Evolutionary conservation across 30 jellyfish, hydroid and myxozoan genomes (phyloP).

Genomic region (Turritopsis rubra): DNA sequence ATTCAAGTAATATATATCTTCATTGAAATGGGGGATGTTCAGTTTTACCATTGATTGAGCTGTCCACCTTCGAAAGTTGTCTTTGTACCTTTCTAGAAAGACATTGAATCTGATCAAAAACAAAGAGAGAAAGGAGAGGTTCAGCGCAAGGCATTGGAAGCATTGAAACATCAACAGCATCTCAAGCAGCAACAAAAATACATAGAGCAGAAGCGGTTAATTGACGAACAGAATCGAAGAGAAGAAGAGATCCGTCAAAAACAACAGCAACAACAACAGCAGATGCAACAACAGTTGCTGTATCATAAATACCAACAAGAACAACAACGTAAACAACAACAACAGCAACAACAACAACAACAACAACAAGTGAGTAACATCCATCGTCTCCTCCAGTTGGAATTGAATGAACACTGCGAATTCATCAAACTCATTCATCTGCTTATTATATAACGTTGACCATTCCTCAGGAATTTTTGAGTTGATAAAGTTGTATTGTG

Average conservation of each 20-base stretch:
- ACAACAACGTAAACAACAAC: slow-evolving; percentile 55
- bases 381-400: neutral
- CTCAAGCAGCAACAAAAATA: slow-evolving; percentile 46
- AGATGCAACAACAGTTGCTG: slow-evolving; percentile 35
- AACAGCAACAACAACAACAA: slow-evolving; percentile 33
- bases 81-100: slow-evolving; percentile 1
- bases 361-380: slow-evolving; percentile 24
- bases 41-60: too few species aligned
- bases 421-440: too few species aligned
- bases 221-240: slow-evolving; percentile 38
- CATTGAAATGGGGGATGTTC: too few species aligned
- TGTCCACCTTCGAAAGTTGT: neutral
- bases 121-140: slow-evolving; percentile 53
- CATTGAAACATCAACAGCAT: slow-evolving; percentile 48
- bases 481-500: too few species aligned
- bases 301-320: slow-evolving; percentile 48
- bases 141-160: slow-evolving; percentile 50
- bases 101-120: slow-evolving; percentile 31
- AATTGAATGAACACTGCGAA: neutral
- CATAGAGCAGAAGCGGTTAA: slow-evolving; percentile 39
- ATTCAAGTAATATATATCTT: too few species aligned
- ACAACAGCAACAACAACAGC: slow-evolving; percentile 63
- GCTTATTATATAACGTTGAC: too few species aligned
- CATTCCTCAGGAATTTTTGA: too few species aligned
- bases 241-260: slow-evolving; percentile 41